Evolutionary conservation across 2,113 vertebrate genomes (phyloP).

Genomic region (Pangasianodon gigas): DNA sequence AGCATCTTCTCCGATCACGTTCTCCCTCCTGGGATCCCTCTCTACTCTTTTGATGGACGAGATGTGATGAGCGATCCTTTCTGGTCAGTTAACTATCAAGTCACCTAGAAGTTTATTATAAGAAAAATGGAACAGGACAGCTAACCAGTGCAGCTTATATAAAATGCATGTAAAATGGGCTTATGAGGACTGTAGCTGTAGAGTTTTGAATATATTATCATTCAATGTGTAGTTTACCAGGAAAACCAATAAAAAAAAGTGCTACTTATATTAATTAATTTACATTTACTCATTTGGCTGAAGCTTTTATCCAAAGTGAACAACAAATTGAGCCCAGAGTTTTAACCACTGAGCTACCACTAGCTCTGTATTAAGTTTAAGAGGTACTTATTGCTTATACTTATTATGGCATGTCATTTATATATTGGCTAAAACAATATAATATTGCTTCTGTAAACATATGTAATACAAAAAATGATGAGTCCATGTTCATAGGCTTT

Average conservation of each 20-base stretch:
- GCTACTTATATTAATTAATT: neutral
- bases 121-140: neutral
- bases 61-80: constrained; percentile 86
- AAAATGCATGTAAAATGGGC: neutral
- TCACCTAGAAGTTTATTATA: neutral
- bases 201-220: neutral
- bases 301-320: neutral
- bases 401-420: neutral
- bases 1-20: constrained; percentile 83
- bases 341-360: neutral
- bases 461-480: neutral
- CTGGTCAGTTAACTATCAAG: constrained; percentile 77
- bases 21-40: constrained; percentile 79
- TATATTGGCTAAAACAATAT: neutral
- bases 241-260: neutral
- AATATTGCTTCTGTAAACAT: neutral
- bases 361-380: neutral
- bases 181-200: neutral
- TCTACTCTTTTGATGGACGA: constrained; percentile 95
- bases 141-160: neutral
- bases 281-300: neutral
- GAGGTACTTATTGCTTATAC: neutral
- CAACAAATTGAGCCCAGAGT: neutral
- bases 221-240: neutral
- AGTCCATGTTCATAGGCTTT: neutral